Base-by-base conservation (phyloP, 2,113 vertebrate species). In the Solea senegalensis region DNA sequence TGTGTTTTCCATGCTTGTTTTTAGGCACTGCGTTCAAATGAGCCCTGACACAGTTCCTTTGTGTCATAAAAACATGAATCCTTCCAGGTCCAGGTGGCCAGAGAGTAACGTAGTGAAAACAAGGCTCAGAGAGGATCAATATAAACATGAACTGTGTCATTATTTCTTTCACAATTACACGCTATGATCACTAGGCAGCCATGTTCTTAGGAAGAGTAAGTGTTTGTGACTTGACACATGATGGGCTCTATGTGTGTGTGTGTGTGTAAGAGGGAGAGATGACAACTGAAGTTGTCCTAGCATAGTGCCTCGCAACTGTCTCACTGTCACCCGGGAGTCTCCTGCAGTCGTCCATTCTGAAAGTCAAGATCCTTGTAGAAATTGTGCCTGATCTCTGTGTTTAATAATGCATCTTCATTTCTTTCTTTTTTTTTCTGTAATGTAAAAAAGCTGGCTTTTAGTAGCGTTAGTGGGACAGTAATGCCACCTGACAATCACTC, bases 401-500 rank as follows among this genome's bases (percentile, higher is more conserved):
- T 93, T 86, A 93, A 93, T 93, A 92, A 94, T 93, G 89, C 88
- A 94, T 86, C 54, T 9, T 5, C 4, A 12, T 12, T 46, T 21
- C 21, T 34, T 28, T 48, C 67, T 39, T 9, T 65, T 83, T 88
- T 89, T 91, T 88, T 91, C 9, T 92, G 85, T 91, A 84, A 91
- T 92, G 88, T 88, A 86, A 92, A 93, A 92, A 91, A 88, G 84
- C 64, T 78, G 73, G 71, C 90, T 90, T 93, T 92, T 90, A 86
- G 89, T 81, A 76, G 86, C 26, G 39, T 76, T 78, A 54, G 73
- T 71, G 84, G 90, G 91, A 91, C 84, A 84, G 74, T 94, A 94
- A 94, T 93, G 90, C 80, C 90, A 89, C 90, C 90, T 94, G 93
- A 92, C 93, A 91, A 84, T 84, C 77, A 27, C 71, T 92, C 93